phyloP scores from a whole-genome alignment of 2,888 invertebrate species.

The Acanthosepion esculentum region DNA sequence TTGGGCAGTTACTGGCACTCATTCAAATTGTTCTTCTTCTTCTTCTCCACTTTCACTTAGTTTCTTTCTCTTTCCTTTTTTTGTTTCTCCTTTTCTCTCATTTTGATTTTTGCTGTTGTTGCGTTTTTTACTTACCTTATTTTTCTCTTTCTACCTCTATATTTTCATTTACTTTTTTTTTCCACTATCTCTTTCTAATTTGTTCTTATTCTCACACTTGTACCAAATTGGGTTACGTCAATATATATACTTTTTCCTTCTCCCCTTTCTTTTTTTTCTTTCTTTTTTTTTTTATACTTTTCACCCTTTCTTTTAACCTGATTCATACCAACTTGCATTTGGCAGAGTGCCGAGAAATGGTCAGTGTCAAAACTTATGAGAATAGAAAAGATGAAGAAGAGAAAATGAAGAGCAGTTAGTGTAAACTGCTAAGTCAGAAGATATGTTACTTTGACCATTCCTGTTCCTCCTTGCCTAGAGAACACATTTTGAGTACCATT shows the following conservation, averaged over 20 bases:
- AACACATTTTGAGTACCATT: background rate
- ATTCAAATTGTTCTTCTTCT: background rate
- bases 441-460: background rate
- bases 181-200: background rate
- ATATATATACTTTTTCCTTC: background rate
- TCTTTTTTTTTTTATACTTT: background rate
- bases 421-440: background rate
- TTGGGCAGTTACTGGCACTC: background rate
- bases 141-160: background rate
- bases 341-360: background rate
- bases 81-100: background rate
- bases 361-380: slow-evolving; percentile 6
- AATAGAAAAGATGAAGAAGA: background rate
- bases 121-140: background rate
- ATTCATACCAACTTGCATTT: background rate
- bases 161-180: background rate
- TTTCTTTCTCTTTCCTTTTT: background rate
- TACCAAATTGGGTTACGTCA: too few relatives aligned
- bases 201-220: background rate
- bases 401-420: background rate
- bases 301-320: background rate
- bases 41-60: background rate
- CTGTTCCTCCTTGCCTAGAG: background rate
- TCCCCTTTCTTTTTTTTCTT: background rate
- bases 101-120: background rate